Conservation (phyloP, 2,888 invertebrate species). For the Ormia ochracea region DNA sequence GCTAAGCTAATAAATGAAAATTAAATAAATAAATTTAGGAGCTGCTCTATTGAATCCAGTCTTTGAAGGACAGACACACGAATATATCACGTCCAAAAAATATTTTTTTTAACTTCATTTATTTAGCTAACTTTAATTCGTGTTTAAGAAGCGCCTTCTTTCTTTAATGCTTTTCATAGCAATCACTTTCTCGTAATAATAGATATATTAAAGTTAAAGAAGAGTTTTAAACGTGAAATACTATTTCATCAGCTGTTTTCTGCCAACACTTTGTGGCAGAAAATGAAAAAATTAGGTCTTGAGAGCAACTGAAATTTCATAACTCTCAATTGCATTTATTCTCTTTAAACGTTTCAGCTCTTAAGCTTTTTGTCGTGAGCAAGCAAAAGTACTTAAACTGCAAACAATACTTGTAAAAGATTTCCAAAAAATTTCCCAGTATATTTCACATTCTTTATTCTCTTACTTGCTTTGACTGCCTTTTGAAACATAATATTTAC, state of each 20-base stretch:
- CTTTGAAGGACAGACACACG: neutral
- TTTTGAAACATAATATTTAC: neutral
- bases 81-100: too few species aligned
- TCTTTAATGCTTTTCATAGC: too few species aligned
- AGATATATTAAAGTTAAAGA: too few species aligned
- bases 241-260: neutral
- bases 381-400: neutral
- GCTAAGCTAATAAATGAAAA: too few species aligned
- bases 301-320: neutral
- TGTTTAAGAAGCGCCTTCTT: too few species aligned
- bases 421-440: conserved; percentile 18
- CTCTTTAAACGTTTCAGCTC: neutral
- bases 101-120: too few species aligned
- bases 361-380: neutral
- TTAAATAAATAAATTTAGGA: too few species aligned
- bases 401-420: neutral
- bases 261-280: neutral
- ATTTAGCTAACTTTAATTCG: too few species aligned
- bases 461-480: neutral
- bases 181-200: too few species aligned
- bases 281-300: neutral
- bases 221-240: neutral
- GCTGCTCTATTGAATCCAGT: neutral
- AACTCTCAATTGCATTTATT: neutral
- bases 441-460: neutral